Evolutionary conservation across 2,888 invertebrate species (phyloP).

Genomic region (Eristalis arbustorum): DNA sequence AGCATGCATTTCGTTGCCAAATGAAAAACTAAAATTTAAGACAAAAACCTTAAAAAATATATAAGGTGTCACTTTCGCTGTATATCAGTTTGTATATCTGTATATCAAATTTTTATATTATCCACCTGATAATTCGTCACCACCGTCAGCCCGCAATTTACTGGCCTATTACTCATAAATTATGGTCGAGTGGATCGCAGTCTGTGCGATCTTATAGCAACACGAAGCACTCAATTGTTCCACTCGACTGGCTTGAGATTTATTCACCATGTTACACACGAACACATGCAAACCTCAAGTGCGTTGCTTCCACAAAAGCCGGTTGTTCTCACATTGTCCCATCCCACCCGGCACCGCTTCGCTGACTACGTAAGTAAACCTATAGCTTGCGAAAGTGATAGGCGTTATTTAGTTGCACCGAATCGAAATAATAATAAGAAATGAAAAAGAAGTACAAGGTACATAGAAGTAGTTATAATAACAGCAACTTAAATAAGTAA

Average conservation of each 20-base stretch:
- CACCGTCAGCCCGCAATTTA: conserved; percentile 27
- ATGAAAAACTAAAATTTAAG: no score
- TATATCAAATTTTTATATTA: background rate
- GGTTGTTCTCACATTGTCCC: conserved; percentile 18
- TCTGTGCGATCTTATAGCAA: background rate
- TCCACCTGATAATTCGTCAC: conserved; percentile 35
- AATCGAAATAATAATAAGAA: conserved; percentile 1
- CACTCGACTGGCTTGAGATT: conserved; percentile 31
- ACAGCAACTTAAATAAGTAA: conserved; percentile 17
- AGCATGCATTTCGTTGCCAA: no score
- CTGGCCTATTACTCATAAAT: conserved; percentile 48
- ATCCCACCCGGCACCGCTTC: background rate
- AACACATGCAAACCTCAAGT: conserved; percentile 16
- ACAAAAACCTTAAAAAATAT: background rate
- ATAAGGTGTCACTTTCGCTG: background rate
- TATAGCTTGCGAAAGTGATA: conserved; percentile 24
- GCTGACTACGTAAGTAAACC: conserved; percentile 6
- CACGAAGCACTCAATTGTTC: conserved; percentile 23
- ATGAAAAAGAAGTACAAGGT: background rate
- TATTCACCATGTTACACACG: conserved; percentile 27
- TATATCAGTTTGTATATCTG: conserved; percentile 16
- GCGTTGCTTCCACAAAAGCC: conserved; percentile 13
- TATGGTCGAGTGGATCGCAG: conserved; percentile 17
- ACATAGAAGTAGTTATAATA: background rate
- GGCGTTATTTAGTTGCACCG: conserved; percentile 40